These are phyloP conservation scores for Brachymystax lenok DNA, from an alignment of 2,797 vertebrate genomes.

Conservation along the genomic window DNA sequence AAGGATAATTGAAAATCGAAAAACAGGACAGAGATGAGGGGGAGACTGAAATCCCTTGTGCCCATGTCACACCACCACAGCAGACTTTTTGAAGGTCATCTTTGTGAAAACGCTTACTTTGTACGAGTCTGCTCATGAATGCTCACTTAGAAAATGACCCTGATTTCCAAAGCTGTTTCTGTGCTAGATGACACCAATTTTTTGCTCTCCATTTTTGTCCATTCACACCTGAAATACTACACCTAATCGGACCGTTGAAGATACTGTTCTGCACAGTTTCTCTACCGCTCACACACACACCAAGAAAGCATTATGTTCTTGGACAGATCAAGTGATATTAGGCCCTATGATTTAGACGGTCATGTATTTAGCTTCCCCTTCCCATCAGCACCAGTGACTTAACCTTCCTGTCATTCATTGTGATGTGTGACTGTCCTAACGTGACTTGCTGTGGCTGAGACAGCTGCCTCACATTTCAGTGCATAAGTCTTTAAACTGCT, in stretches of 20 bases:
- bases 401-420: too few species aligned
- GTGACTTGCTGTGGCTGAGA: too few species aligned
- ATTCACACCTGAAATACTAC: background rate
- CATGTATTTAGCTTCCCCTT: too few species aligned
- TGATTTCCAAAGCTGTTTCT: background rate
- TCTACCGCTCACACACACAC: too few species aligned
- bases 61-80: background rate
- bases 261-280: background rate
- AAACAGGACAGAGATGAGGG: background rate
- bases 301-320: background rate
- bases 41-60: background rate
- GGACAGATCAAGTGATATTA: background rate
- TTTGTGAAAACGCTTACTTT: background rate
- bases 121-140: background rate
- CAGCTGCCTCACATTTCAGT: background rate
- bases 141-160: background rate
- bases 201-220: background rate
- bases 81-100: background rate
- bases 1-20: background rate
- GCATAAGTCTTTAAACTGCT: background rate
- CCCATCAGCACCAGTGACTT: too few species aligned
- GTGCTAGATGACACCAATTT: background rate
- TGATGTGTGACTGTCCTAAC: too few species aligned
- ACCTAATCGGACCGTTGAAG: background rate
- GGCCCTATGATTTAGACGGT: too few species aligned